A percentile compares a stretch with the other conserved stretches of the same genome.
Conservation (phyloP, 1,140 invertebrate genomes). For the Hyposmocoma kahamanoa region DNA sequence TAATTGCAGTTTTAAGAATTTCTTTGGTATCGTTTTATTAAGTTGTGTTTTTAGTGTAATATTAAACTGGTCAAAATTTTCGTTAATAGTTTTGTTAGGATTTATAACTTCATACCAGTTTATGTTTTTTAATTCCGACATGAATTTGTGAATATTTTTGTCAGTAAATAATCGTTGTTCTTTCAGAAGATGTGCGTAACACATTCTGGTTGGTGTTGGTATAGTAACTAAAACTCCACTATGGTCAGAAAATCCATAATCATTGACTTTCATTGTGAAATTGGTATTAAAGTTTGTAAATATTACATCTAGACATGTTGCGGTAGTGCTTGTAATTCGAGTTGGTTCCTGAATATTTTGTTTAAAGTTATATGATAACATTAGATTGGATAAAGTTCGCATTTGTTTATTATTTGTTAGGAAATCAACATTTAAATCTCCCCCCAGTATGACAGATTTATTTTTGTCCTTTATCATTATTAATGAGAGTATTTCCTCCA, state of each 20-base stretch:
- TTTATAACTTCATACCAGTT: background rate
- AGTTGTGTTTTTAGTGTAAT: background rate
- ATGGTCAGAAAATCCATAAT: slow-evolving; percentile 6
- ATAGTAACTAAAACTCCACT: background rate
- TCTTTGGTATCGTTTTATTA: background rate
- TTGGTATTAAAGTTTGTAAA: background rate
- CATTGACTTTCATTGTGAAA: background rate
- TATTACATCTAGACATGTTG: slow-evolving; percentile 1
- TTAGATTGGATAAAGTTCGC: background rate
- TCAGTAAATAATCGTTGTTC: background rate
- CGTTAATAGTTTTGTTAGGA: background rate
- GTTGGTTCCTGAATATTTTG: background rate
- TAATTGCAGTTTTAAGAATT: background rate
- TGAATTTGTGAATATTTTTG: background rate
- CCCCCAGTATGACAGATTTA: background rate
- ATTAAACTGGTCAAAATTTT: background rate
- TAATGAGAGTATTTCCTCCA: background rate
- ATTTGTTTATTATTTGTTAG: background rate
- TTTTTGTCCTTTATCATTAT: background rate
- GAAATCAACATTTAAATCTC: background rate
- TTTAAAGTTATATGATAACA: background rate
- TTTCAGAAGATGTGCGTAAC: background rate
- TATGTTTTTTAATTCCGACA: background rate
- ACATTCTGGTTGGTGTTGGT: background rate
- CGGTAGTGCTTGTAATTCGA: background rate